phyloP scores from a whole-genome alignment of 2,113 vertebrate species.

The Bucco capensis region DNA sequence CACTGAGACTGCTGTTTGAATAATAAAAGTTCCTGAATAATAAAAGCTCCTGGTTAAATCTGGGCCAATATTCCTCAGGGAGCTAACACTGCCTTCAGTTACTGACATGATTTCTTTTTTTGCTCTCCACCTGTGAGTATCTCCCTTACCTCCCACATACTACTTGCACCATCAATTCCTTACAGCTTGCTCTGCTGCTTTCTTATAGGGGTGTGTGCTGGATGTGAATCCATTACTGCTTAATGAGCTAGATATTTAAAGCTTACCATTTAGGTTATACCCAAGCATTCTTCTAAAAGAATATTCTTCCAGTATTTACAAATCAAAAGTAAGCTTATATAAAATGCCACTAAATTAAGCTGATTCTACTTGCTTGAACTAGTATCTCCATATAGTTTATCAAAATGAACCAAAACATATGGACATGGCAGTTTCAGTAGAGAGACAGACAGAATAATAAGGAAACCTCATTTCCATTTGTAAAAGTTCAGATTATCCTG shows the following conservation, averaged over 20 bases:
- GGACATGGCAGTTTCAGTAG: background rate
- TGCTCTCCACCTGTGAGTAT: background rate
- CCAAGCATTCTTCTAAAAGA: background rate
- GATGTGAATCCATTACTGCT: background rate
- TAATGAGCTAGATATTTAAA: background rate
- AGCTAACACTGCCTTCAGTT: background rate
- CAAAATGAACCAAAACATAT: background rate
- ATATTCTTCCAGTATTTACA: background rate
- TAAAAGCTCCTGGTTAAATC: background rate
- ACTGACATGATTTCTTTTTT: background rate
- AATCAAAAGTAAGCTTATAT: background rate
- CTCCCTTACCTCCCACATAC: background rate
- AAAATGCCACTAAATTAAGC: background rate
- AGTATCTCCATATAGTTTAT: background rate
- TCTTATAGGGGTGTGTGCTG: background rate
- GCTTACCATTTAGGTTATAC: background rate
- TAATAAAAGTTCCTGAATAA: background rate
- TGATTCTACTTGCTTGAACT: background rate
- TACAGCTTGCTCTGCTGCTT: background rate
- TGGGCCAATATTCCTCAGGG: background rate
- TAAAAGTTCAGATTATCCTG: background rate
- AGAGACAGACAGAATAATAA: background rate
- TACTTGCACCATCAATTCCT: background rate
- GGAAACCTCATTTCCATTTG: background rate
- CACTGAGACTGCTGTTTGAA: background rate